Evolutionary conservation across 2,888 invertebrate species (phyloP), one percentile per base, ranked within the genome.

Genomic region (Luffia ferchaultella): DNA sequence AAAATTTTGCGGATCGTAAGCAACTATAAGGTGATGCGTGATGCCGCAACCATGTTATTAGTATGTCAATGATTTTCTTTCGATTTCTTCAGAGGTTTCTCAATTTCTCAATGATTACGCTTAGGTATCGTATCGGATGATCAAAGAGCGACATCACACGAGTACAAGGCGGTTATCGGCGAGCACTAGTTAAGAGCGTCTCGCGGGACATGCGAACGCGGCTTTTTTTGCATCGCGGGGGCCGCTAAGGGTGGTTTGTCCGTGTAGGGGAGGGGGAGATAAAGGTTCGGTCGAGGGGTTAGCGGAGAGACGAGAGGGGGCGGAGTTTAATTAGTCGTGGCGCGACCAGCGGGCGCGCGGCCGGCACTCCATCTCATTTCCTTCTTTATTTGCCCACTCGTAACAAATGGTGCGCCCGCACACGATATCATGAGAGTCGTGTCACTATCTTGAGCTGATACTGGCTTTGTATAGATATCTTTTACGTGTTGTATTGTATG

Each of bases 321-420:
- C 71, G 73, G 56, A 73, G 77, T 76, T 79, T 80, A 82, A 82
- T 82, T 82, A 82, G 82, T 82, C 82, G 80, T 77, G 74, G 77
- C 73, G 76, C 75, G 67, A 72, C 53, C 50, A 19, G 46, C 44
- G 30, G 47, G 15, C 30, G 30, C 5, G 30, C 30, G 5, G 12
- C 72, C 72, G 77, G 78, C 78, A 73, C 78, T 77, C 80, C 74
- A 78, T 76, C 78, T 82, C 76, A 76, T 75, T 78, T 79, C 70
- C 72, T 77, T 80, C 80, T 80, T 80, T 82, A 80, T 82, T 82
- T 79, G 73, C 73, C 68, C 75, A 73, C 79, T 80, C 77, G 76
- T 73, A 79, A 80, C 78, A 76, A 77, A 82, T 77, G 79, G 77
- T 70, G 70, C 54, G 51, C 53, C 48, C 46, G 49, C 44, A 50